phyloP scores from a whole-genome alignment of 2,113 vertebrate genomes.

The Colaptes auratus region DNA sequence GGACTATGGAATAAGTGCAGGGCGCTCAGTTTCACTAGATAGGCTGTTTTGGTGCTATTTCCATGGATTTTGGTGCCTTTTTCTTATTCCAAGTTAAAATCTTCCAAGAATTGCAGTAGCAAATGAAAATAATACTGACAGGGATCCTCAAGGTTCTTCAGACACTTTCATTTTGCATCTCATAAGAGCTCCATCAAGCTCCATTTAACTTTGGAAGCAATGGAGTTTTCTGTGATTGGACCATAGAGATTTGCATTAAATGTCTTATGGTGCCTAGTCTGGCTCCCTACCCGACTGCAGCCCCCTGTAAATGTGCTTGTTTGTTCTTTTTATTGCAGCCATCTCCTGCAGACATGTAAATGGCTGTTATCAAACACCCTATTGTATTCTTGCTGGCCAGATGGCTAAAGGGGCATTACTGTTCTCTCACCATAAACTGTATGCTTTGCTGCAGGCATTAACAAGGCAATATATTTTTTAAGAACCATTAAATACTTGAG shows the following conservation, averaged over 20 bases:
- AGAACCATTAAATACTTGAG: slow-evolving; percentile 69
- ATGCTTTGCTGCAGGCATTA: slow-evolving; percentile 67
- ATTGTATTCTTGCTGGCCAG: slow-evolving; percentile 67
- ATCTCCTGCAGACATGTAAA: slow-evolving; percentile 55
- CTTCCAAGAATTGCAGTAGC: not conserved
- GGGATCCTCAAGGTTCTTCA: not conserved
- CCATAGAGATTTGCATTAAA: slow-evolving; percentile 12
- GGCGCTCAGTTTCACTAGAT: not conserved
- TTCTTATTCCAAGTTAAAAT: not conserved
- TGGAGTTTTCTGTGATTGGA: not conserved
- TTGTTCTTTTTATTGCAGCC: slow-evolving; percentile 65
- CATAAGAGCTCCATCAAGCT: not conserved
- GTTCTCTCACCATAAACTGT: slow-evolving; percentile 50
- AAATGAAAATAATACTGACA: not conserved
- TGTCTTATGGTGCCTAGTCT: not conserved
- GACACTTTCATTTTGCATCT: not conserved
- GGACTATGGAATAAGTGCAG: not conserved
- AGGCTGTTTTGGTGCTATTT: not conserved
- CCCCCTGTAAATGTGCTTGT: slow-evolving; percentile 49
- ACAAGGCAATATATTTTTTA: slow-evolving; percentile 66
- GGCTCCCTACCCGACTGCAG: not conserved
- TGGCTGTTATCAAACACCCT: slow-evolving; percentile 53
- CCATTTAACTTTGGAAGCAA: slow-evolving; percentile 52
- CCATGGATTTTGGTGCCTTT: not conserved
- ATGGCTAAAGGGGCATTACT: slow-evolving; percentile 71